phyloP scores from a whole-genome alignment of 2,113 vertebrate species.

The Lampris megalopsis region DNA sequence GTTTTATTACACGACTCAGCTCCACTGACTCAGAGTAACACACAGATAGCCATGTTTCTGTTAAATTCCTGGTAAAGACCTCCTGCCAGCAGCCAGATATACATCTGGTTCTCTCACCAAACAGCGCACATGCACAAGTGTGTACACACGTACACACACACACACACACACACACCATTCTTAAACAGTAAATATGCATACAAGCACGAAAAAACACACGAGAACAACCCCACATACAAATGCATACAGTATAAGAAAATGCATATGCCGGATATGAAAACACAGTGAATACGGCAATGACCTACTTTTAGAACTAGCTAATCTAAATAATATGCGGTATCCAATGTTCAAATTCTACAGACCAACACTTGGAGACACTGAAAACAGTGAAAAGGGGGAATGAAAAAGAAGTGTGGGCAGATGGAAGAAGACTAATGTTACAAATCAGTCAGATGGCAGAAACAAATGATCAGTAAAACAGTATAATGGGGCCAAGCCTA shows the following conservation, averaged over 20 bases:
- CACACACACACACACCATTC: not conserved
- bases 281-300: conserved; percentile 25
- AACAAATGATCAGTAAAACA: not conserved
- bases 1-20: conserved; percentile 13
- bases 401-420: not conserved
- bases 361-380: not conserved
- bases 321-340: conserved; percentile 61
- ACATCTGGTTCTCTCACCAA: conserved; percentile 47
- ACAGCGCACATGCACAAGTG: not conserved
- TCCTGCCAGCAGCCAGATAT: conserved; percentile 45
- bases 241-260: not conserved
- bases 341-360: not conserved
- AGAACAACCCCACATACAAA: not conserved
- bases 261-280: conserved; percentile 18
- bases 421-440: not conserved
- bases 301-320: conserved; percentile 47
- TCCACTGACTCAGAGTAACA: conserved; percentile 33
- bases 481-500: not conserved
- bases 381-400: not conserved
- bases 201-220: not conserved
- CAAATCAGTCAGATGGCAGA: not conserved
- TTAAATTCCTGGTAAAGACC: conserved; percentile 26
- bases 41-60: conserved; percentile 59
- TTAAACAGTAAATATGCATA: too few relatives aligned
- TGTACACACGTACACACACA: conserved; percentile 1